A percentile compares a stretch with the other conserved stretches of the same genome.
These are phyloP conservation scores for Acromyrmex charruanus DNA, from an alignment of 1,140 invertebrate species.

Conservation along the genomic window DNA sequence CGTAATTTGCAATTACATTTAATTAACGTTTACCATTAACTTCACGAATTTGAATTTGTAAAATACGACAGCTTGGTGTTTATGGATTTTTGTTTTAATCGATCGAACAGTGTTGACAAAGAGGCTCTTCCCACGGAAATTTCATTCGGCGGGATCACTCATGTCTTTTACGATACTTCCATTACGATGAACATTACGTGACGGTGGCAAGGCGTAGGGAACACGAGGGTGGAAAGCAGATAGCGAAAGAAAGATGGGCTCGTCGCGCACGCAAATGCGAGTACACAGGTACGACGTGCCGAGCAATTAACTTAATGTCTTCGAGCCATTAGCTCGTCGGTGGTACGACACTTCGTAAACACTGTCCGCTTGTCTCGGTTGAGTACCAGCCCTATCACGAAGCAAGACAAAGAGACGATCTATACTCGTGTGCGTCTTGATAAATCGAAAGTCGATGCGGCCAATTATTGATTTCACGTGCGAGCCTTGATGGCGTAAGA, in stretches of 20 bases:
- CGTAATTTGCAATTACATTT: not conserved
- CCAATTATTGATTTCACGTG: conserved; percentile 50
- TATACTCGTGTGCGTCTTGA: conserved; percentile 50
- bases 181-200: conserved; percentile 76
- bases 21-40: not conserved
- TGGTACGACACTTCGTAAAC: conserved; percentile 75
- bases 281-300: conserved; percentile 73
- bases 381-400: conserved; percentile 66
- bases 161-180: conserved; percentile 73
- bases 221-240: conserved; percentile 40
- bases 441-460: conserved; percentile 74
- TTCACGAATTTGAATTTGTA: not conserved
- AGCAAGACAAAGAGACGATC: conserved; percentile 63
- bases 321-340: conserved; percentile 76
- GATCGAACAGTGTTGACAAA: conserved; percentile 57
- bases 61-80: conserved; percentile 13
- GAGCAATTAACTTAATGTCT: conserved; percentile 80
- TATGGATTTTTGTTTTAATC: conserved; percentile 67
- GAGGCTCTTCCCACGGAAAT: conserved; percentile 54
- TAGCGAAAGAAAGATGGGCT: conserved; percentile 71
- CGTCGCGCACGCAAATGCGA: conserved; percentile 74
- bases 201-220: conserved; percentile 43
- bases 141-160: conserved; percentile 62
- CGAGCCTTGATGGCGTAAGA: conserved; percentile 15
- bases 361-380: conserved; percentile 73